Conservation (phyloP, 2,888 invertebrate genomes). For the Esperia sulphurella region DNA sequence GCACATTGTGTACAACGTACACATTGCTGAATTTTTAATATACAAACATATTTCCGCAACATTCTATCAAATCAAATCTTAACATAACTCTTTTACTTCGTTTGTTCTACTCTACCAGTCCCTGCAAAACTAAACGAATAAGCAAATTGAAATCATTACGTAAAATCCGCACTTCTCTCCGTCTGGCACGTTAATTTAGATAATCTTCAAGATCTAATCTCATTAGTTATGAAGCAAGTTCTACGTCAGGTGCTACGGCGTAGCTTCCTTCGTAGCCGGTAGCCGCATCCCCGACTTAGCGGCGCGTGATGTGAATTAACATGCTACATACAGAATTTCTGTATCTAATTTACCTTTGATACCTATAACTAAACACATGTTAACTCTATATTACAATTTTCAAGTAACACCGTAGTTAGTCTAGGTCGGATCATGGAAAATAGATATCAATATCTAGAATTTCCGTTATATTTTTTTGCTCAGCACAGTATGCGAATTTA, state of each 20-base stretch:
- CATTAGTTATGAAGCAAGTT: constrained; percentile 17
- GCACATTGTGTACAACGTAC: too few species aligned
- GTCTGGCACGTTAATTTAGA: not conserved
- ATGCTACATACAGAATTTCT: not conserved
- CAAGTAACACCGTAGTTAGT: too few species aligned
- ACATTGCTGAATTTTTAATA: too few species aligned
- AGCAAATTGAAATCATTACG: not conserved
- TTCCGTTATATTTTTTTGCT: too few species aligned
- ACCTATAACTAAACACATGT: not conserved
- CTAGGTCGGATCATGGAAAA: too few species aligned
- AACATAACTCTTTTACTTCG: too few species aligned
- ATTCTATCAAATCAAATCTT: too few species aligned
- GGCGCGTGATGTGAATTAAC: constrained; percentile 21
- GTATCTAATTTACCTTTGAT: not conserved
- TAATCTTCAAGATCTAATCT: constrained; percentile 1
- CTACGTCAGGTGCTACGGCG: constrained; percentile 18
- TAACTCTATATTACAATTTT: too few species aligned
- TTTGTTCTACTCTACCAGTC: not conserved
- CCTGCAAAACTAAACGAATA: not conserved
- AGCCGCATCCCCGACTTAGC: constrained; percentile 6
- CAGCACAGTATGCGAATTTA: too few species aligned
- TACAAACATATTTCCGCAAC: too few species aligned
- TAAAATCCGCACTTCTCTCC: not conserved
- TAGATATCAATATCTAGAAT: too few species aligned
- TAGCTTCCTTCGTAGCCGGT: constrained; percentile 4